Conservation (phyloP, 2,888 invertebrate species). For the Scaptomyza parva region DNA sequence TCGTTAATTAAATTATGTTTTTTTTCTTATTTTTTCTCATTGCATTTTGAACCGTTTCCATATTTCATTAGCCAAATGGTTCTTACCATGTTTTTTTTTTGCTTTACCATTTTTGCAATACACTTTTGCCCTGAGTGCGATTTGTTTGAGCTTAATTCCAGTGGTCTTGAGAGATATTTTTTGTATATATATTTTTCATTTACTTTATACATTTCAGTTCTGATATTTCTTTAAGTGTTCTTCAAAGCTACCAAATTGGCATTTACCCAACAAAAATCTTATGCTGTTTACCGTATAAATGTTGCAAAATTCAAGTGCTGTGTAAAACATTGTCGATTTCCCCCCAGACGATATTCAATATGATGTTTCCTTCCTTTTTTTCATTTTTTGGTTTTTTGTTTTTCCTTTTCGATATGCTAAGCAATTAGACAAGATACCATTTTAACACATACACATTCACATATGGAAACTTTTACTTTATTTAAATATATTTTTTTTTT, state of each 20-base stretch:
- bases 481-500: slow-evolving; percentile 4
- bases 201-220: neutral
- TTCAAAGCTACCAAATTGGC: slow-evolving; percentile 1
- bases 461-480: slow-evolving; percentile 15
- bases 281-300: neutral
- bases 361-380: slow-evolving; percentile 3
- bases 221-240: neutral
- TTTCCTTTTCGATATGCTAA: too few relatives aligned
- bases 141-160: slow-evolving; percentile 14
- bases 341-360: neutral
- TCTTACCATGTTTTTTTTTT: neutral
- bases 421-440: slow-evolving; percentile 34
- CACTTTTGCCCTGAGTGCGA: neutral
- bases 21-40: neutral
- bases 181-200: slow-evolving; percentile 7
- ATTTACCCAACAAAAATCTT: slow-evolving; percentile 1
- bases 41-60: neutral
- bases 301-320: slow-evolving; percentile 5
- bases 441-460: slow-evolving; percentile 2
- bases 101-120: neutral
- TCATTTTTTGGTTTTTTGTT: too few relatives aligned
- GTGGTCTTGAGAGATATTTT: neutral
- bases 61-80: slow-evolving; percentile 21
- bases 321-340: slow-evolving; percentile 10
- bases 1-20: neutral